A percentile compares a stretch with the other conserved stretches of the same genome.
phyloP scores from a whole-genome alignment of 2,797 vertebrate species.

The Thamnophis elegans region DNA sequence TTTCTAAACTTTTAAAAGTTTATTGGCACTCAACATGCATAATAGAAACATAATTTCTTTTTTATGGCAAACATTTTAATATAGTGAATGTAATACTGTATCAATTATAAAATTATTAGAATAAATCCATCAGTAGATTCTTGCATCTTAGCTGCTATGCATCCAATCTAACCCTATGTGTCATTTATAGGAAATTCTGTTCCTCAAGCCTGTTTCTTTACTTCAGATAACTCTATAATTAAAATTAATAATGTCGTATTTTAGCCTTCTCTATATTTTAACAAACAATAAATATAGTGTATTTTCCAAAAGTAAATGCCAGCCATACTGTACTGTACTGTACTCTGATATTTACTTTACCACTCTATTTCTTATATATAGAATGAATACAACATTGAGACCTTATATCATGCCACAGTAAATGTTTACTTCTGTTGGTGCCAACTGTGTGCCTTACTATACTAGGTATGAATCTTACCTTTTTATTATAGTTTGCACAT shows the following conservation, averaged over 20 bases:
- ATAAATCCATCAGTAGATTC: not conserved
- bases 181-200: not conserved
- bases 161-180: not conserved
- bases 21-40: not conserved
- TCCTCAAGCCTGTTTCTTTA: not conserved
- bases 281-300: constrained; percentile 52
- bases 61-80: not conserved
- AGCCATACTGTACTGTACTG: constrained; percentile 49
- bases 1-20: not conserved
- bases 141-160: not conserved
- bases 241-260: constrained; percentile 27
- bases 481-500: constrained; percentile 38
- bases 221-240: constrained; percentile 12
- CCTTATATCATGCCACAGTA: constrained; percentile 66
- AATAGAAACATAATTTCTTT: not conserved
- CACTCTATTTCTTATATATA: constrained; percentile 61
- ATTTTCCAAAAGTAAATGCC: constrained; percentile 57
- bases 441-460: constrained; percentile 60
- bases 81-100: not conserved
- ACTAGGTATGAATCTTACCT: constrained; percentile 47
- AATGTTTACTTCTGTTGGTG: constrained; percentile 64
- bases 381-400: constrained; percentile 62
- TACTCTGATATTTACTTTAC: constrained; percentile 59
- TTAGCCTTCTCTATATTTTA: constrained; percentile 45
- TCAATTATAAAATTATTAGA: not conserved